These are phyloP conservation scores for Myotis myotis DNA, from an alignment of 2,797 vertebrate species.

Conservation along the genomic window DNA sequence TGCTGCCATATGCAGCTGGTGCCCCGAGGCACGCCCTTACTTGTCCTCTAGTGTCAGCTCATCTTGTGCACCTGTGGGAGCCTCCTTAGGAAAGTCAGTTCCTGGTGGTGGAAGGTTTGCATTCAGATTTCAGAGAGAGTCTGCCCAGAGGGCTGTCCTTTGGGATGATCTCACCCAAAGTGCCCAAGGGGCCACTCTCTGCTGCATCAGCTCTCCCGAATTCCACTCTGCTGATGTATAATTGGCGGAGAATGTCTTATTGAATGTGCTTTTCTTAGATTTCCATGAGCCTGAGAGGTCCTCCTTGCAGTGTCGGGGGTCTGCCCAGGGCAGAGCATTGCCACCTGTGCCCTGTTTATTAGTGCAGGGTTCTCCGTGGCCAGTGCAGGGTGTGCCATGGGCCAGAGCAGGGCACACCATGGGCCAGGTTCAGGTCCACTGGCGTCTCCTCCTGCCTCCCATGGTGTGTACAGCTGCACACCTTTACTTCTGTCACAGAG, in stretches of 20 bases:
- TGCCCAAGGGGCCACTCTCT: accelerated
- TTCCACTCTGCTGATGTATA: background rate
- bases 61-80: background rate
- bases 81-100: background rate
- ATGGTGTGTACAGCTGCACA: background rate
- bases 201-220: background rate
- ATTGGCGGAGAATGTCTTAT: background rate
- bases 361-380: too few species aligned
- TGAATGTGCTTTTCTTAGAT: background rate
- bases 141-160: background rate
- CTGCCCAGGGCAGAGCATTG: background rate
- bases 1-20: accelerated
- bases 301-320: background rate
- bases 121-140: background rate
- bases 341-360: background rate
- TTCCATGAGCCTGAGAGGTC: background rate
- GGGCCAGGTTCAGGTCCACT: too few species aligned
- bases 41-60: background rate
- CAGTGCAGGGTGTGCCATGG: too few species aligned
- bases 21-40: background rate
- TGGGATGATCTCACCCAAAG: background rate
- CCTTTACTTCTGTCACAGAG: background rate
- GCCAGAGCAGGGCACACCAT: too few species aligned
- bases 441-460: background rate
- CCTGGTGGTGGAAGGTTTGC: background rate